Conservation (phyloP, 2,113 vertebrate species). For the Oplegnathus fasciatus region DNA sequence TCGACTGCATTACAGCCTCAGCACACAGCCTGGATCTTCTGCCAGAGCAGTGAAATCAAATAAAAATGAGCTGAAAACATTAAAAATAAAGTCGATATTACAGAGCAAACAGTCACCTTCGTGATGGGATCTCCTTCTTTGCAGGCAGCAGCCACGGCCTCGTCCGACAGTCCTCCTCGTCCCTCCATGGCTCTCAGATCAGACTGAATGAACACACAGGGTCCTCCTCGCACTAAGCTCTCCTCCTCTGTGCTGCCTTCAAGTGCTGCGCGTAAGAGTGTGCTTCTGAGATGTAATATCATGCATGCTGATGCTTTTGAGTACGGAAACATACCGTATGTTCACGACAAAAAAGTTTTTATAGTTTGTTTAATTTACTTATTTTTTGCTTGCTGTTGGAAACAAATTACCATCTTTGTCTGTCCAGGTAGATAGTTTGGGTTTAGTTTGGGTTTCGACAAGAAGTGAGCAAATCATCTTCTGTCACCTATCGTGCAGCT, state of each 20-base stretch:
- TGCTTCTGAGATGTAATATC: neutral
- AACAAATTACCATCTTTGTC: too few relatives aligned
- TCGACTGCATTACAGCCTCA: conserved; percentile 10
- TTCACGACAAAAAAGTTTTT: too few relatives aligned
- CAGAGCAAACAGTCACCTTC: conserved; percentile 9
- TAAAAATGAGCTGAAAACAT: too few relatives aligned
- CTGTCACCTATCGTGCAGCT: too few relatives aligned
- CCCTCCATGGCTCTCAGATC: conserved; percentile 33
- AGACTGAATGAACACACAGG: neutral
- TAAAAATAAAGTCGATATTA: neutral
- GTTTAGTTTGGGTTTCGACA: too few relatives aligned
- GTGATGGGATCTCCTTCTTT: conserved; percentile 57
- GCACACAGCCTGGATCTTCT: neutral
- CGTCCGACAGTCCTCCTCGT: conserved; percentile 33
- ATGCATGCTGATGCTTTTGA: too few relatives aligned
- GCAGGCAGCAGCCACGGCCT: conserved; percentile 35
- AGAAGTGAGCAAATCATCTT: too few relatives aligned
- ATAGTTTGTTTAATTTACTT: too few relatives aligned
- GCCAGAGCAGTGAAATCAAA: neutral
- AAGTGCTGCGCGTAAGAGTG: neutral
- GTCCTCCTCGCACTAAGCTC: neutral
- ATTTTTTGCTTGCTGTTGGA: too few relatives aligned
- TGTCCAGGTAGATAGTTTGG: too few relatives aligned
- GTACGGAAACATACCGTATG: too few relatives aligned
- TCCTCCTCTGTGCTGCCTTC: conserved; percentile 41